A percentile compares a stretch with the other conserved stretches of the same genome.
These are phyloP conservation scores for Craterocephalus amniculus DNA, from an alignment of 2,797 vertebrate genomes.

Conservation along the genomic window DNA sequence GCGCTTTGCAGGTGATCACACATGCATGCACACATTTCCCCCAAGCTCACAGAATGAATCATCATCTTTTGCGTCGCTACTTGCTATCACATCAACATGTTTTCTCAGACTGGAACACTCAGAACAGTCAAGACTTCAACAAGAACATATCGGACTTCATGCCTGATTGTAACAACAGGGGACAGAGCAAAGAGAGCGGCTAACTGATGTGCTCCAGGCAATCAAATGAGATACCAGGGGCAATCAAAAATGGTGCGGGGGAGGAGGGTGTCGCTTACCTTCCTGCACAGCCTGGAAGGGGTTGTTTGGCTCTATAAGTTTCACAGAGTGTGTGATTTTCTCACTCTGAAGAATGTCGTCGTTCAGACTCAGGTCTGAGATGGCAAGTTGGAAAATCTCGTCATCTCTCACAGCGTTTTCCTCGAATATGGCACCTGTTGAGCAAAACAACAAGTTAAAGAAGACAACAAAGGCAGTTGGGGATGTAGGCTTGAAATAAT, in stretches of 20 bases:
- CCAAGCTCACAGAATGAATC: conserved; percentile 16
- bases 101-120: conserved; percentile 10
- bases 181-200: not conserved
- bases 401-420: conserved; percentile 95
- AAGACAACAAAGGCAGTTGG: no score
- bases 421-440: conserved; percentile 97
- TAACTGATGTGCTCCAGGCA: conserved; percentile 10
- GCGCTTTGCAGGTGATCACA: conserved; percentile 37
- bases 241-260: not conserved
- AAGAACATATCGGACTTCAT: conserved; percentile 7
- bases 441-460: conserved; percentile 24
- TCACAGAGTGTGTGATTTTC: conserved; percentile 99
- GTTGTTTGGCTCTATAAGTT: conserved; percentile 97
- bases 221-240: conserved; percentile 37
- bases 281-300: conserved; percentile 98
- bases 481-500: not conserved
- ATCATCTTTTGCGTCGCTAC: conserved; percentile 23
- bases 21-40: conserved; percentile 15
- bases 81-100: conserved; percentile 21
- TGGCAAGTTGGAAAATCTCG: conserved; percentile 96
- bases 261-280: conserved; percentile 83
- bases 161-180: conserved; percentile 8
- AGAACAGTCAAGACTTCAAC: conserved; percentile 3
- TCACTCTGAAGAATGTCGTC: conserved; percentile 98
- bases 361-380: conserved; percentile 97